Evolutionary conservation across 2,888 invertebrate genomes (phyloP).

Genomic region (Tenthredo distinguenda): DNA sequence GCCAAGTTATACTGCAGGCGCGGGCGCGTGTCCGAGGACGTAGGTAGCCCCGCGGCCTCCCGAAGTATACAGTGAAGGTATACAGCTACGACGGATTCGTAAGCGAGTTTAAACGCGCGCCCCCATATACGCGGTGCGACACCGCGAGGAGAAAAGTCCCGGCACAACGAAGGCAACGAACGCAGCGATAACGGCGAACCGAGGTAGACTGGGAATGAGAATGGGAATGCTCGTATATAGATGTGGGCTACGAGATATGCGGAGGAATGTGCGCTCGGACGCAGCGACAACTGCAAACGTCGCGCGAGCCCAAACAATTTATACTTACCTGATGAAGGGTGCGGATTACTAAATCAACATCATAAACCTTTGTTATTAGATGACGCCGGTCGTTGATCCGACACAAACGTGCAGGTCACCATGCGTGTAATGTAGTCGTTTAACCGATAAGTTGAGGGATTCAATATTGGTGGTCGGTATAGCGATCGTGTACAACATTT

Average conservation of each 20-base stretch:
- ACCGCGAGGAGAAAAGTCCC: constrained; percentile 10
- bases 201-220: constrained; percentile 24
- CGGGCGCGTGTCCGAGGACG: constrained; percentile 11
- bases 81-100: neutral
- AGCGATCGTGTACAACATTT: neutral
- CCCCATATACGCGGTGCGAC: neutral
- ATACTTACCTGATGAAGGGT: neutral
- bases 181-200: constrained; percentile 51
- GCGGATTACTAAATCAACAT: neutral
- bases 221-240: constrained; percentile 52
- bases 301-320: constrained; percentile 22
- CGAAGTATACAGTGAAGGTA: neutral
- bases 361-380: neutral
- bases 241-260: constrained; percentile 56
- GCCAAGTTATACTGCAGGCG: neutral
- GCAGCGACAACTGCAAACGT: constrained; percentile 29
- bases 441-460: neutral
- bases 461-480: neutral
- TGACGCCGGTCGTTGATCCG: neutral
- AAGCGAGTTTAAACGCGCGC: neutral
- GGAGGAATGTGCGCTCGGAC: constrained; percentile 53
- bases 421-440: neutral
- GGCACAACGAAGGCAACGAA: constrained; percentile 58
- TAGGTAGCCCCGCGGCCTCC: neutral
- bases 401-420: neutral